Base-by-base conservation (phyloP, 1,140 invertebrate genomes). In the Nasonia giraulti region DNA sequence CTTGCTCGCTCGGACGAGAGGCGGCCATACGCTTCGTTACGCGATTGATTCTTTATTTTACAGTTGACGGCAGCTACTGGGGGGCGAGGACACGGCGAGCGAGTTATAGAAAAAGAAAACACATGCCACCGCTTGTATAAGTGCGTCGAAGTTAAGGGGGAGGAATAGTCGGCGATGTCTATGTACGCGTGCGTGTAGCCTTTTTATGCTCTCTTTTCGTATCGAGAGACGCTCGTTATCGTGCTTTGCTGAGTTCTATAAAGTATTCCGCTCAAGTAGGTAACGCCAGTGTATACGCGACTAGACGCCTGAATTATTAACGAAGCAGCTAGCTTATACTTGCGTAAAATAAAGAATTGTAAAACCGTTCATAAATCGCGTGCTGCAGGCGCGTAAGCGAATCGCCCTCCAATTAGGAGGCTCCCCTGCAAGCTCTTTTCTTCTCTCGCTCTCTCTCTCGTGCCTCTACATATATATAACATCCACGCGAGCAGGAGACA, bases 1-100 rank as follows among this genome's bases (percentile, higher is more conserved):
- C 77, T 76, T 76, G 74, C 10, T 76, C 40, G 37, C 37, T 23
- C n/a, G 44, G 74, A 76, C 40, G 40, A 23, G 80, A 55, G n/a
- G 33, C 33, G 40, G 31, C 74, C 40, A 44, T 27, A 83, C 37
- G 82, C 73, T 83, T 83, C 76, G 75, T 84, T 84, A 79, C 68
- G 27, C 82, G 76, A 84, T 84, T 71, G 75, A 84, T 84, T 84
- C 82, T 84, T 84, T 79, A 84, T 84, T 84, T 84, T 84, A 79
- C 82, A 84, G 82, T 84, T 73, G 82, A 83, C 82, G 55, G 27
- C 44, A 77, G 68, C 68, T 17, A 73, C 17, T 6, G 55, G 55
- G 37, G 33, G 33, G 2, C 33, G 33, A 10, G 75, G 75, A n/a
- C 10, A 78, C 4, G 73, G 33, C 10, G 17, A 75, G 20, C 31